Percentiles rank a stretch among this genome's conserved stretches.
Evolutionary conservation across 1,140 invertebrate species (phyloP).

Genomic region (Halictus rubicundus): DNA sequence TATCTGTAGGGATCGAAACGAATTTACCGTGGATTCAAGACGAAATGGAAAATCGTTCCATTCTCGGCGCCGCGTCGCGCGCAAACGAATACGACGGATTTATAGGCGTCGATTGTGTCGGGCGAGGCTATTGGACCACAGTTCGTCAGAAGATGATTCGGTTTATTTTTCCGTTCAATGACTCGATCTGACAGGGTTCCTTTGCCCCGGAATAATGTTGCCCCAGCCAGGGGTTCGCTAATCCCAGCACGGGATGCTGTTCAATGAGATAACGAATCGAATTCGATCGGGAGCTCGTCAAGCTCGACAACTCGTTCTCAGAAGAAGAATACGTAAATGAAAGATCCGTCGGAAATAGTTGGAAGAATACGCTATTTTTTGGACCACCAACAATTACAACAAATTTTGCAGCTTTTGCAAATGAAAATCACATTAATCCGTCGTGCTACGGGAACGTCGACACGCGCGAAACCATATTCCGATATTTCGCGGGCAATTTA

Average conservation of each 20-base stretch:
- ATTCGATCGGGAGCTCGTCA: background rate
- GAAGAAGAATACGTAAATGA: too few species aligned
- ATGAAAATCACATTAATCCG: slow-evolving; percentile 39
- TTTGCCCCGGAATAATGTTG: background rate
- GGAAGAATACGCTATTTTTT: too few species aligned
- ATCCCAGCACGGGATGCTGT: too few species aligned
- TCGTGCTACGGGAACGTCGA: background rate
- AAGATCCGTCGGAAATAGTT: too few species aligned
- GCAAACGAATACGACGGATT: slow-evolving; percentile 34
- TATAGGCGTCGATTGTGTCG: slow-evolving; percentile 29
- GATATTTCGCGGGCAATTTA: slow-evolving; percentile 52
- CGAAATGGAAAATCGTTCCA: slow-evolving; percentile 45
- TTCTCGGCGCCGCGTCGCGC: slow-evolving; percentile 25
- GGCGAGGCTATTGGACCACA: background rate
- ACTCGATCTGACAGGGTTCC: background rate
- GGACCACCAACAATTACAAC: too few species aligned
- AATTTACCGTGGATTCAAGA: slow-evolving; percentile 37
- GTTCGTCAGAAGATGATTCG: slow-evolving; percentile 15
- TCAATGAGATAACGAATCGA: background rate
- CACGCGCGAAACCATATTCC: slow-evolving; percentile 11
- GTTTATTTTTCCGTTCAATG: slow-evolving; percentile 26
- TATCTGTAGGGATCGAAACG: slow-evolving; percentile 11
- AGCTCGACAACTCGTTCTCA: background rate
- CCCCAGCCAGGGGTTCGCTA: too few species aligned
- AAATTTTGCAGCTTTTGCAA: background rate